Evolutionary conservation across 2,797 vertebrate genomes (phyloP).

Genomic region (Lepus townsendii): DNA sequence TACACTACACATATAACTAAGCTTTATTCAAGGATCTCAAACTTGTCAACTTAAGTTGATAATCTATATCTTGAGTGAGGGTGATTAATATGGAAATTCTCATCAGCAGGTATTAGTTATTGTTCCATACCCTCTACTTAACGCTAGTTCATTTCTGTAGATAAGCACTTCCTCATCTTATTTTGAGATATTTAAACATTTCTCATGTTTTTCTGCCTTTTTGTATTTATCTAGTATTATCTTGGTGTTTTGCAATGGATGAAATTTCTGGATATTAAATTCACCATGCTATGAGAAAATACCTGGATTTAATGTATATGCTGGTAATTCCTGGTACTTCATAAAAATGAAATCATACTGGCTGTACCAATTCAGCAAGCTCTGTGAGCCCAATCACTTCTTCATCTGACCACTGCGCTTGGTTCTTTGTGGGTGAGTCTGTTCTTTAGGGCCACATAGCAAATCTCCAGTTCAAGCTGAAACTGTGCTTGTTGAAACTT

Average conservation of each 20-base stretch:
- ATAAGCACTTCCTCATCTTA: background rate
- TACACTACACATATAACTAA: background rate
- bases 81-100: background rate
- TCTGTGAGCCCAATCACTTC: background rate
- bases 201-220: background rate
- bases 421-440: background rate
- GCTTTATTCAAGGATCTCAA: background rate
- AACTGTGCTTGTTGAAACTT: background rate
- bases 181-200: background rate
- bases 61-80: background rate
- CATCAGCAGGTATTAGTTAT: background rate
- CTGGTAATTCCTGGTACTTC: background rate
- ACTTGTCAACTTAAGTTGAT: background rate
- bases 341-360: background rate
- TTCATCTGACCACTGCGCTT: background rate
- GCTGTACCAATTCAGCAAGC: background rate
- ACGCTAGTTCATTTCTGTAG: background rate
- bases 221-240: background rate
- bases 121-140: background rate
- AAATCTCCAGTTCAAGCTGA: background rate
- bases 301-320: slow-evolving; percentile 25
- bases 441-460: background rate
- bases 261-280: background rate
- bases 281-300: background rate
- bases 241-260: background rate